Evolutionary conservation across 2,888 invertebrate genomes (phyloP), one percentile per base, ranked within the genome.

Genomic region (Caenorhabditis japonica): DNA sequence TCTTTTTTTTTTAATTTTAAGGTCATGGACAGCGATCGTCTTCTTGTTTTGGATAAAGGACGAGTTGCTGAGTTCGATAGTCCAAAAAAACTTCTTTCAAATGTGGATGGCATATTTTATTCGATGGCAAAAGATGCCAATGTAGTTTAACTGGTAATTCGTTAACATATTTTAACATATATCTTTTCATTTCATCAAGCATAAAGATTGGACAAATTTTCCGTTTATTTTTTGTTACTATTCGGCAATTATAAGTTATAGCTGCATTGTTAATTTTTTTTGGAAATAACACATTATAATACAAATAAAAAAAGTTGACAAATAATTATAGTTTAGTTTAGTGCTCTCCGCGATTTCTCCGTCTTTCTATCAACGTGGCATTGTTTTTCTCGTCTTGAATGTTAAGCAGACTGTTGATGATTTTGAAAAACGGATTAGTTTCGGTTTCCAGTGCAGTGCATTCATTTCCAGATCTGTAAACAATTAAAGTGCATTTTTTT

Each of bases 361-460:
- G 52, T 55, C 68, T 71, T 19, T 49, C 46, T 21, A 74, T 70
- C 15, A 75, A 27, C 1, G 78, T 78, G 0, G 41, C 41, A 25
- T 78, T 78, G n/a, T 41, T 71, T 43, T 78, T 78, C 0, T 62
- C 66, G 33, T 78, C 78, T 30, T 78, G 75, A 56, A 74, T 68
- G 13, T 68, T 78, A 2, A 78, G 46, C 8, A 78, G 43, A 44
- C 73, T 75, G n/a, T 69, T 73, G 39, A 78, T 76, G 3, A 75
- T 66, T 59, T 75, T 75, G 38, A 84, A 61, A 62, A 84, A 80
- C 4, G 84, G 79, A 46, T 84, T 84, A 12, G 79, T 55, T 27
- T 79, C 77, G 5, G 80, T 76, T 53, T 83, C 84, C 58, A 82
- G 46, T 1, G 83, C 81, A 4, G 80, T 66, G 39, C 84, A 84